phyloP scores from a whole-genome alignment of 2,113 vertebrate species.

The Excalfactoria chinensis region DNA sequence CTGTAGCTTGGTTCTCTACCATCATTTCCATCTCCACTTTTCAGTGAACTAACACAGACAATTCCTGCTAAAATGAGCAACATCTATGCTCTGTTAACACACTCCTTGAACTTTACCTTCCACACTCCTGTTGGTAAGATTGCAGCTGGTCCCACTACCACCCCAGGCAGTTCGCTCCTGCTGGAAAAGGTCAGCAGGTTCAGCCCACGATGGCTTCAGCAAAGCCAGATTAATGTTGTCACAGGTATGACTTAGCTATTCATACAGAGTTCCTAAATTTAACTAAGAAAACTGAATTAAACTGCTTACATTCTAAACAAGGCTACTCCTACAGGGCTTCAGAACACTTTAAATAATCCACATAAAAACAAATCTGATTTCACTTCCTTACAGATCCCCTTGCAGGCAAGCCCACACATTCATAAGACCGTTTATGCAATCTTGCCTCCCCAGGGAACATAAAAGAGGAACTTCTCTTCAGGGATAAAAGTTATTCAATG shows the following conservation, averaged over 20 bases:
- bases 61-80: neutral
- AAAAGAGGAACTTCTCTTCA: neutral
- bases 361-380: conserved; percentile 35
- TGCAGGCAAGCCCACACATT: conserved; percentile 36
- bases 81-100: neutral
- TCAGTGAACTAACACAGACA: neutral
- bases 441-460: neutral
- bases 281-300: conserved; percentile 51
- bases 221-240: neutral
- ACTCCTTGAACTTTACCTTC: neutral
- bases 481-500: conserved; percentile 15
- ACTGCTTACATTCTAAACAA: conserved; percentile 14
- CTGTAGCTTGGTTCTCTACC: neutral
- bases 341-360: conserved; percentile 11
- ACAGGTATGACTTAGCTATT: neutral
- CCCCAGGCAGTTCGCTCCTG: neutral
- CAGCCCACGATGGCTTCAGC: neutral
- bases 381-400: conserved; percentile 18
- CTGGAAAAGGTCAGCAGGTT: neutral
- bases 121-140: neutral
- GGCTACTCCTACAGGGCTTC: conserved; percentile 15
- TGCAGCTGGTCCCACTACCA: neutral
- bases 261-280: neutral
- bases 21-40: neutral
- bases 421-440: neutral